These are phyloP conservation scores for Hemaris fuciformis DNA, from an alignment of 2,888 invertebrate species.

Conservation along the genomic window DNA sequence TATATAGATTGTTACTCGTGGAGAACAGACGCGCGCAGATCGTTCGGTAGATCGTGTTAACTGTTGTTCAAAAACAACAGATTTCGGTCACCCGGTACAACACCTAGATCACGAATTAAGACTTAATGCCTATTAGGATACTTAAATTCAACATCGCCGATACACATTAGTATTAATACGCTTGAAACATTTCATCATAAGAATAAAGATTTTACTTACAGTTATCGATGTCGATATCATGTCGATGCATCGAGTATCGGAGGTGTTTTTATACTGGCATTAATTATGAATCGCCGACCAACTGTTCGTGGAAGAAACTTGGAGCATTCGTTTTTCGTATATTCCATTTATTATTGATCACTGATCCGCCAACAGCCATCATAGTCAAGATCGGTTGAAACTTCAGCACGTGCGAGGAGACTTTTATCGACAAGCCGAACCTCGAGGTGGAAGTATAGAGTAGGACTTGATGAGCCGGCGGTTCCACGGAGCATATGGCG, in stretches of 20 bases:
- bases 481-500: too few species aligned
- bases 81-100: background rate
- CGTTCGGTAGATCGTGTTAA: background rate
- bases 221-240: slow-evolving; percentile 1
- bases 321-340: too few species aligned
- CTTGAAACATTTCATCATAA: slow-evolving; percentile 10
- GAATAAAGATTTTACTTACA: slow-evolving; percentile 10
- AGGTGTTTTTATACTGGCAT: slow-evolving; percentile 6
- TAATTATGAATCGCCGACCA: background rate
- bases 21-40: background rate
- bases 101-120: background rate
- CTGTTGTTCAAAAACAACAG: background rate
- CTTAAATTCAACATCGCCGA: background rate
- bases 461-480: too few species aligned
- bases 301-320: background rate
- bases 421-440: background rate
- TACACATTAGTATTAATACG: background rate
- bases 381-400: too few species aligned
- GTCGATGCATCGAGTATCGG: slow-evolving; percentile 2
- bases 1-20: background rate
- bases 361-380: background rate
- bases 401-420: background rate
- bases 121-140: background rate
- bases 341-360: background rate
- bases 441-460: too few species aligned